Percentiles rank a stretch among this genome's conserved stretches.
phyloP scores from a whole-genome alignment of 1,140 invertebrate genomes.

The Sogatella furcifera region DNA sequence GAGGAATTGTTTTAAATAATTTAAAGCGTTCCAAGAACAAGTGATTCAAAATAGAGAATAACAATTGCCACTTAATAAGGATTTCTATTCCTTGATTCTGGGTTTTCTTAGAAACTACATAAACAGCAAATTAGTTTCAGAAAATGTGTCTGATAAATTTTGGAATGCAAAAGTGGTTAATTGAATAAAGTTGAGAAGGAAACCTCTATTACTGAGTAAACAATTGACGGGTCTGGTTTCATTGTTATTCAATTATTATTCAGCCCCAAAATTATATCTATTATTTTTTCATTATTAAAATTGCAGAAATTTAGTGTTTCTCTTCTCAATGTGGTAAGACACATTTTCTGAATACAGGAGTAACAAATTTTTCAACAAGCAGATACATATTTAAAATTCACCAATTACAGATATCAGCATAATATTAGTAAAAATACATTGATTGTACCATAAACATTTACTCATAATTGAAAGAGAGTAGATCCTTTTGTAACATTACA shows the following conservation, averaged over 20 bases:
- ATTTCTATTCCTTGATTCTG: background rate
- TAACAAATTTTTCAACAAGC: too few species aligned
- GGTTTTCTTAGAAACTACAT: background rate
- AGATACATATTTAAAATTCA: too few species aligned
- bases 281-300: conserved; percentile 14
- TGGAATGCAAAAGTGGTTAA: conserved; percentile 3
- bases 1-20: too few species aligned
- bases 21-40: too few species aligned
- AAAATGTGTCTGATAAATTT: conserved; percentile 36
- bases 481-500: too few species aligned
- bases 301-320: conserved; percentile 7
- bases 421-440: too few species aligned
- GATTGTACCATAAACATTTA: too few species aligned
- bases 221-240: conserved; percentile 4
- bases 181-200: conserved; percentile 4
- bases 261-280: background rate
- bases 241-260: conserved; percentile 6
- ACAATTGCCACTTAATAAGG: too few species aligned
- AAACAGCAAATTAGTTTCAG: conserved; percentile 24
- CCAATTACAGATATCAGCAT: too few species aligned
- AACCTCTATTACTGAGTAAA: conserved; percentile 5
- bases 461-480: too few species aligned
- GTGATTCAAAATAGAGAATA: too few species aligned
- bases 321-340: conserved; percentile 66
- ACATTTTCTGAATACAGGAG: conserved; percentile 61